Evolutionary conservation across 92 coral and sea anemone genomes (phyloP).

Genomic region (Galaxea fascicularis): DNA sequence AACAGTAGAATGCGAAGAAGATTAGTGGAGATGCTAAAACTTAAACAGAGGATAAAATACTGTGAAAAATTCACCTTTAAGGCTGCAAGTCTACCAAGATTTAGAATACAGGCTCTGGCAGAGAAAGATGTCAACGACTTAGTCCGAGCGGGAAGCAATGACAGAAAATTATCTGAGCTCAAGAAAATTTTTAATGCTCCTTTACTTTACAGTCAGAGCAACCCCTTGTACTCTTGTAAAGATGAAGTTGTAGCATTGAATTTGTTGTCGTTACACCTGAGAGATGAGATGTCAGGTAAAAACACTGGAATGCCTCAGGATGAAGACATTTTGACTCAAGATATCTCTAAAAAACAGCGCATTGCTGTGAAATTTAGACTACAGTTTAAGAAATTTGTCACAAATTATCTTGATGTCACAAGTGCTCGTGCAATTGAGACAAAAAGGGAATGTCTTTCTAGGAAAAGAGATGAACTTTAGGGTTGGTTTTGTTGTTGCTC

Average conservation of each 20-base stretch:
- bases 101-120: constrained; percentile 67
- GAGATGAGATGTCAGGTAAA: constrained; percentile 70
- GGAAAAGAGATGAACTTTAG: constrained; percentile 70
- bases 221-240: constrained; percentile 68
- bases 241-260: constrained; percentile 78
- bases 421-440: constrained; percentile 78
- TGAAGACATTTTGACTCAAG: constrained; percentile 56
- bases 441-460: constrained; percentile 69
- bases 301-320: constrained; percentile 70
- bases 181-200: constrained; percentile 66
- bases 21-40: constrained; percentile 59
- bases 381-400: constrained; percentile 69
- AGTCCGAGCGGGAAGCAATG: constrained; percentile 47
- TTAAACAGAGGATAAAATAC: constrained; percentile 57
- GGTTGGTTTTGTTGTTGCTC: not conserved
- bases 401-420: constrained; percentile 66
- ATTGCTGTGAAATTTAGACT: constrained; percentile 69
- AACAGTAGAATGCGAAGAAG: constrained; percentile 66
- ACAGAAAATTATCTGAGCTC: constrained; percentile 36
- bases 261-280: constrained; percentile 67
- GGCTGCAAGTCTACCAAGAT: constrained; percentile 69
- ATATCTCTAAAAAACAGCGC: constrained; percentile 35
- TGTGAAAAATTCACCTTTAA: constrained; percentile 67
- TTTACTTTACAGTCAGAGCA: constrained; percentile 49
- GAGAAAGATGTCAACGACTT: constrained; percentile 52